Evolutionary conservation across 2,797 vertebrate genomes (phyloP).

Genomic region (Platalea minor): DNA sequence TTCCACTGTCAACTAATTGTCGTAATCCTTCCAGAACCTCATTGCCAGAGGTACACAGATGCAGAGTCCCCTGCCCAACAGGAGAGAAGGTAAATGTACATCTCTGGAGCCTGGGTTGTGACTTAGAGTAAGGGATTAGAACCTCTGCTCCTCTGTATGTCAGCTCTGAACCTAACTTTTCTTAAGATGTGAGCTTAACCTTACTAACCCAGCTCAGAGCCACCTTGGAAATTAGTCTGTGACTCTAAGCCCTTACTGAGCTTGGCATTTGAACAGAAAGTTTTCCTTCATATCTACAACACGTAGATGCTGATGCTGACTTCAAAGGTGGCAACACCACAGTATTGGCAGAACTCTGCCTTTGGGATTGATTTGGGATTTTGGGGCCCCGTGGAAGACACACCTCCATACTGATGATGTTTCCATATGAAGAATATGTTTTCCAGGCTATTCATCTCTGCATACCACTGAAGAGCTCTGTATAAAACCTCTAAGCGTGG

Average conservation of each 20-base stretch:
- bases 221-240: neutral
- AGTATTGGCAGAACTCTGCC: neutral
- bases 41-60: neutral
- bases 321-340: neutral
- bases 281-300: neutral
- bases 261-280: neutral
- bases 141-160: neutral
- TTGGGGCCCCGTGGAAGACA: neutral
- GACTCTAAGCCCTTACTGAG: neutral
- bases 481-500: neutral
- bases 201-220: neutral
- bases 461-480: neutral
- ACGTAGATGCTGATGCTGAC: neutral
- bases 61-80: neutral
- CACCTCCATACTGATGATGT: neutral
- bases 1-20: neutral
- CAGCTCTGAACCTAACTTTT: neutral
- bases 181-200: neutral
- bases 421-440: neutral
- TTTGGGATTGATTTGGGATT: neutral
- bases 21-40: neutral
- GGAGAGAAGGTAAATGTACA: neutral
- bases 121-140: neutral
- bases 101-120: neutral
- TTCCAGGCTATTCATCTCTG: neutral